Evolutionary conservation across 2,797 vertebrate genomes (phyloP), one percentile per base, ranked within the genome.

Genomic region (Poecilia velifera): DNA sequence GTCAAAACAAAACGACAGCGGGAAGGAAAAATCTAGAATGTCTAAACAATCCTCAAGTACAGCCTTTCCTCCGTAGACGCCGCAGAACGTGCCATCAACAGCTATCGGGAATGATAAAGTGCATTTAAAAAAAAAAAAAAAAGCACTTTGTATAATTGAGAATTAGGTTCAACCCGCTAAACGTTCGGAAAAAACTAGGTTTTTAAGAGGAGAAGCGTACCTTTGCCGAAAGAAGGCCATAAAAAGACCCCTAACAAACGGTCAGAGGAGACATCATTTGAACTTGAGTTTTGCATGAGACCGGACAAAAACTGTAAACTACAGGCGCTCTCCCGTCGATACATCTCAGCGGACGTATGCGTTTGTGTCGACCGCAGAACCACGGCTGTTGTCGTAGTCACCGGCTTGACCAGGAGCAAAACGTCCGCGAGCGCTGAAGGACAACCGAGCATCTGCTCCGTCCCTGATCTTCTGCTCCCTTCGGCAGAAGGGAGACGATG

Each of bases 401-500:
- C 57, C 2, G 16, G 31, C 59, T 34, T 8, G 59, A 62, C 57
- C 28, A 6, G 13, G 28, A 31, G 28, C 18, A 68, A 68, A 41
- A 68, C 22, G 34, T 45, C 1, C 0, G 43, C 3, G 8, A 18
- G 18, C 36, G 8, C 57, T n/a, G 28, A 72, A 28, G 31, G 71
- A 36, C 51, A 10, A 12, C 18, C 73, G 66, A 77, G 66, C 55
- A 34, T 31, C 55, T n/a, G 82, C 76, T 34, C 31, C 45, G 10
- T 12, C 43, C 43, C 43, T 45, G 43, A 10, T 45, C 43, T 25
- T 9, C 43, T 53, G 55, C 74, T 66, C 72, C 76, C 72, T 41
- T 55, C 64, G 84, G 77, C 87, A 89, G 85, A 90, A 91, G 74
- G 78, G 82, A 90, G 16, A 7, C 47, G 47, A 49, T 6, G 76